A percentile compares a stretch with the other conserved stretches of the same genome.
phyloP scores from a whole-genome alignment of 2,888 invertebrate species.

The Rhyacophila evoluta region DNA sequence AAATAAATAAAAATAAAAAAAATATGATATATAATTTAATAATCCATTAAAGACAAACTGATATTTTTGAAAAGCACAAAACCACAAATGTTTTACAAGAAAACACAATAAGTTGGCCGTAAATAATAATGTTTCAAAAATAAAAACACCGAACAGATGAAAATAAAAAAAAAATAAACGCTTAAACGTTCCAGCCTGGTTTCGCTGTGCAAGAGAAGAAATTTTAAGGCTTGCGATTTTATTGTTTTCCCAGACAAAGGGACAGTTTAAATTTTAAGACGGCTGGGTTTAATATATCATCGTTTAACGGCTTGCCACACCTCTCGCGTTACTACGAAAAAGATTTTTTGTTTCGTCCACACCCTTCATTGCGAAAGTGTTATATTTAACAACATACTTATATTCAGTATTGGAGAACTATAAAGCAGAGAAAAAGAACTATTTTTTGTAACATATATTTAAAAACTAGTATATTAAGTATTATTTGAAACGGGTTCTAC shows the following conservation, averaged over 20 bases:
- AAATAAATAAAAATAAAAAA: too few relatives aligned
- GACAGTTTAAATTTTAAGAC: constrained; percentile 5
- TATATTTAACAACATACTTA: background rate
- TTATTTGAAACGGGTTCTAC: too few relatives aligned
- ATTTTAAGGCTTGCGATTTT: background rate
- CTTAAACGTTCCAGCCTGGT: background rate
- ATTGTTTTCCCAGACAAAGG: constrained; percentile 3
- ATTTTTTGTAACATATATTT: too few relatives aligned
- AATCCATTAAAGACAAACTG: too few relatives aligned
- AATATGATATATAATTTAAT: too few relatives aligned
- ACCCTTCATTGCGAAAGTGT: background rate
- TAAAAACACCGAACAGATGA: background rate
- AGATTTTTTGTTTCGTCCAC: background rate
- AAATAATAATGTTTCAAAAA: background rate
- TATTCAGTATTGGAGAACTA: background rate
- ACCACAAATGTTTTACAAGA: too few relatives aligned
- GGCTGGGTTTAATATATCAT: background rate
- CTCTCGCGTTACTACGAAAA: background rate
- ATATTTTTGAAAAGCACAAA: too few relatives aligned
- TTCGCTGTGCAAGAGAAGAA: background rate
- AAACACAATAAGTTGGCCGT: too few relatives aligned
- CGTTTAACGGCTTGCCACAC: background rate
- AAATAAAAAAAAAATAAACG: background rate
- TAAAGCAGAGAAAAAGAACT: background rate
- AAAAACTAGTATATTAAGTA: too few relatives aligned